phyloP scores from a whole-genome alignment of 2,113 vertebrate species.

The Empidonax traillii region DNA sequence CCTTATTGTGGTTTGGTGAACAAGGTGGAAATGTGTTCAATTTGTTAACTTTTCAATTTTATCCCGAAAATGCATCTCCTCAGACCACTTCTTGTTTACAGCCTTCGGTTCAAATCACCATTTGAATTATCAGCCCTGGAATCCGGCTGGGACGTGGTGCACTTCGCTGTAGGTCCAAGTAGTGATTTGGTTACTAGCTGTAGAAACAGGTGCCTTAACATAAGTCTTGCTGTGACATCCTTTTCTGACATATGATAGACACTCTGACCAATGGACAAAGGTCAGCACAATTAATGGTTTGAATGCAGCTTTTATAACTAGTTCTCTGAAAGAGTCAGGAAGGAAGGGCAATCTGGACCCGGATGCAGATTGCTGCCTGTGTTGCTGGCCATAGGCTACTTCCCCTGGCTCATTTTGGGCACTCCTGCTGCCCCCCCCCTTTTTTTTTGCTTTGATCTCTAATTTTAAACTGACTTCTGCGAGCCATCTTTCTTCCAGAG shows the following conservation, averaged over 20 bases:
- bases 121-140: neutral
- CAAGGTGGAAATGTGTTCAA: neutral
- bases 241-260: neutral
- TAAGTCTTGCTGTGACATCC: neutral
- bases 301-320: neutral
- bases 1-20: neutral
- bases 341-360: neutral
- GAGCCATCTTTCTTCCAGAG: neutral
- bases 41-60: neutral
- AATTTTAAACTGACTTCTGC: neutral
- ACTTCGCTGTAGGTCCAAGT: neutral
- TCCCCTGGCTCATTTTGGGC: neutral
- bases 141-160: neutral
- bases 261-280: neutral
- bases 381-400: rapidly evolving
- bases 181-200: neutral
- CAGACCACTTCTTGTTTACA: neutral
- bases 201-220: neutral
- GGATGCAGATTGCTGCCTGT: neutral
- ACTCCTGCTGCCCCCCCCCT: neutral
- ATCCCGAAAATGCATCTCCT: rapidly evolving
- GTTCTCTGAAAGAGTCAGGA: neutral
- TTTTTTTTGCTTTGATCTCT: neutral
- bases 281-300: neutral
- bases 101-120: neutral